Evolutionary conservation across 2,797 vertebrate species (phyloP).

Genomic region (Sebastes trivittatus): DNA sequence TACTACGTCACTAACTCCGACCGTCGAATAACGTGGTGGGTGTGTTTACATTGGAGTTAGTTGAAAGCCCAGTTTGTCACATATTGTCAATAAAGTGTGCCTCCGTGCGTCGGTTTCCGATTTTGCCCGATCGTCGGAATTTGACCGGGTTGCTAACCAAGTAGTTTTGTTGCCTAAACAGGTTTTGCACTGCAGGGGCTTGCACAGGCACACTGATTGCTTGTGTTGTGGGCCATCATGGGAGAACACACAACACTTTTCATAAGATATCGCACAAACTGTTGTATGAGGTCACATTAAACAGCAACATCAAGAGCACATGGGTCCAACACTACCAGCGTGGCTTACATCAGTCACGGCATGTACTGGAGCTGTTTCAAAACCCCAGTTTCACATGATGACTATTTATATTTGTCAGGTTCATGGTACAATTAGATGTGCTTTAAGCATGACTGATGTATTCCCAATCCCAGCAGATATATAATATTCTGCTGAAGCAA

Average conservation of each 20-base stretch:
- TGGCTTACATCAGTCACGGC: constrained; percentile 15
- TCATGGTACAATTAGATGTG: not conserved
- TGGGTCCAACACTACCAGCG: not conserved
- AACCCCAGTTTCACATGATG: not conserved
- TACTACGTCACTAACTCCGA: no score
- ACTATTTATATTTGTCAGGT: constrained; percentile 6
- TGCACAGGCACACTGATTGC: not conserved
- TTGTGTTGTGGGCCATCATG: not conserved
- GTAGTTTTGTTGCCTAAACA: no score
- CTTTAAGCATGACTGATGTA: not conserved
- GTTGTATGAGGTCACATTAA: not conserved
- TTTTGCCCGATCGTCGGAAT: no score
- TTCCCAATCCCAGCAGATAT: not conserved
- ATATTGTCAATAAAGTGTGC: no score
- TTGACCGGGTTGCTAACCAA: no score
- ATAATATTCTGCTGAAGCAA: not conserved
- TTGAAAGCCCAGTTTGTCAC: no score
- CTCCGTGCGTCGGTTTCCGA: no score
- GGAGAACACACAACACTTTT: not conserved
- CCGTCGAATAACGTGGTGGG: no score
- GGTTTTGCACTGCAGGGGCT: no score
- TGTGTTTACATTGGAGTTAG: no score
- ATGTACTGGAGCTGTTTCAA: not conserved
- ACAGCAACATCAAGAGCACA: constrained; percentile 15
- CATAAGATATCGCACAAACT: not conserved